Base-by-base conservation (phyloP, 1,140 invertebrate species). In the Papilio machaon region DNA sequence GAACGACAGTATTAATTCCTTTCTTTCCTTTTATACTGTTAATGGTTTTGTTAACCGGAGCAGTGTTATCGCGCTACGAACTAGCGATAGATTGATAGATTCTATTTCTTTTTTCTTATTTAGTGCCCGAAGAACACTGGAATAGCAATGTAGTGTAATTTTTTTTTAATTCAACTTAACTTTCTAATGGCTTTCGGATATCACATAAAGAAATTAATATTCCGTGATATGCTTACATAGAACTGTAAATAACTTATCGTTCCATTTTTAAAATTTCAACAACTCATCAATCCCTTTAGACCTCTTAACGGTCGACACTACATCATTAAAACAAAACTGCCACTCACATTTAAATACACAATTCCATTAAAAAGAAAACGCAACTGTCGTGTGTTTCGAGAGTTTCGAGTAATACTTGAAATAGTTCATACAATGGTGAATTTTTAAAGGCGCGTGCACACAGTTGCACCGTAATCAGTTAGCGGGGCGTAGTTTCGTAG, bases 401-500 rank as follows among this genome's bases (percentile, higher is more conserved):
- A 30, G 77, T 64, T 43, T 79, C 77, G 58, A 79, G 77, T 79
- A 23, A 67, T 67, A 47, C 77, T 76, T 52, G 74, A 76, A 76
- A 30, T 52, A 52, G 60, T 47, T 64, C 77, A 47, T 47, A 79
- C 77, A 67, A 79, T 79, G 54, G 76, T 60, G 77, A 43, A 79
- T 60, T 79, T 79, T 67, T 79, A 64, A 79, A 79, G 54, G 74
- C 74, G 67, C 23, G 30, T 54, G 70, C 64, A 52, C 49, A 19
- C 54, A 67, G 54, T 81, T 64, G 30, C 79, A 75, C 73, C 78
- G 80, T 82, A 87, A 87, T 87, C 84, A 84, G 82, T 75, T 80
- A 75, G 77, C 80, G 81, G 81, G 80, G 85, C 81, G 82, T 75
- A 85, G 84, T 85, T 82, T 82, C 81, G 82, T 75, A 85, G 84